Percentiles rank a stretch among this genome's conserved stretches.
Conservation (phyloP, 1,140 invertebrate genomes). For the Matsumurasca onukii region DNA sequence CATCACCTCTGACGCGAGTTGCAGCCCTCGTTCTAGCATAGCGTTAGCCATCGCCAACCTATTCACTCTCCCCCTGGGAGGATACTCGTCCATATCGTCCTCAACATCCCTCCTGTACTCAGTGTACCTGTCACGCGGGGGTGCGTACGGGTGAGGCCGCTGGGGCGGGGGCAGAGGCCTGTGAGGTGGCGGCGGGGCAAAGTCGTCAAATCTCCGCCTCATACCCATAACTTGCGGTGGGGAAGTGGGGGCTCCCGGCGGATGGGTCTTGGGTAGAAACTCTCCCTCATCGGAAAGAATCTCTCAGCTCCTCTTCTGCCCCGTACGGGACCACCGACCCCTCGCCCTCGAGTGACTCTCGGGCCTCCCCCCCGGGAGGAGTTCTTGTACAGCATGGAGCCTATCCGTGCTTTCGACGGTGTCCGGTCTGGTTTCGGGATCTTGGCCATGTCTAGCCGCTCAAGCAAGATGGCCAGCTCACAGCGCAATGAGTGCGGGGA, state of each 20-base stretch:
- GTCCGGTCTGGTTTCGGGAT: slow-evolving; percentile 16
- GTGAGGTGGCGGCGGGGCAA: neutral
- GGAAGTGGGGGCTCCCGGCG: too few relatives aligned
- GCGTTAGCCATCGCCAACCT: slow-evolving; percentile 7
- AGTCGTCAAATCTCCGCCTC: neutral
- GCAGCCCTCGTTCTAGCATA: slow-evolving; percentile 9
- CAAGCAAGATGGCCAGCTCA: slow-evolving; percentile 82
- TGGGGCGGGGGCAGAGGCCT: neutral
- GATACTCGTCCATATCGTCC: slow-evolving; percentile 34
- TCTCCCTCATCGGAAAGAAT: neutral
- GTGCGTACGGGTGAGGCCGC: slow-evolving; percentile 27
- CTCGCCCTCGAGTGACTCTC: neutral
- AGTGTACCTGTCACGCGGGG: too few relatives aligned
- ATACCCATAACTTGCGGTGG: neutral
- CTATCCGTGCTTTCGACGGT: neutral
- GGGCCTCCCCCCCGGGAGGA: too few relatives aligned
- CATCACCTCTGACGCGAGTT: neutral
- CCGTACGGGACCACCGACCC: neutral
- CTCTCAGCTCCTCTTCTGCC: neutral
- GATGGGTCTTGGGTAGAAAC: neutral
- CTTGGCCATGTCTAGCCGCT: slow-evolving; percentile 52
- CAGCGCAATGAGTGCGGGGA: slow-evolving; percentile 92
- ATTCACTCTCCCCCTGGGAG: neutral
- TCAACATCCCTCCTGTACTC: slow-evolving; percentile 38
- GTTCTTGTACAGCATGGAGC: too few relatives aligned